Evolutionary conservation across 2,888 invertebrate genomes (phyloP).

Genomic region (Chelonus formosanus): DNA sequence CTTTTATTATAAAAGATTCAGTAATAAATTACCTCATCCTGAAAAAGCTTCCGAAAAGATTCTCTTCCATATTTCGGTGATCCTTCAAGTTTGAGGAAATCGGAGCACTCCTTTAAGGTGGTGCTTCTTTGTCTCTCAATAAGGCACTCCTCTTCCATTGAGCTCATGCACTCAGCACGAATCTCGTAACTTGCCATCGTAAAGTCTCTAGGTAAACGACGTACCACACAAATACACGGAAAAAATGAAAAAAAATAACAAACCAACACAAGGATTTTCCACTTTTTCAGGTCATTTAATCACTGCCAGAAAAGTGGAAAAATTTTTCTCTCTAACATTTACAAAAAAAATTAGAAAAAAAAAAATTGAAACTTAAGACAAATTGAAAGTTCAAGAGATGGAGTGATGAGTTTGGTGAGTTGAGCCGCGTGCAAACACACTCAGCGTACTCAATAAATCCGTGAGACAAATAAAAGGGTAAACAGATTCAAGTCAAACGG

Average conservation of each 20-base stretch:
- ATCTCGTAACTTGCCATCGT: constrained; percentile 43
- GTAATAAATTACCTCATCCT: constrained; percentile 72
- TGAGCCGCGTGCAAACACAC: constrained; percentile 30
- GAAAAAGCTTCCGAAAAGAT: constrained; percentile 72
- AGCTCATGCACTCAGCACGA: constrained; percentile 66
- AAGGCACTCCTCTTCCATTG: constrained; percentile 77
- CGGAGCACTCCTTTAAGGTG: constrained; percentile 73
- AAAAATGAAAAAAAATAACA: constrained; percentile 1
- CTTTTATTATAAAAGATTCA: too few species aligned
- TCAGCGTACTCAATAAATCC: constrained; percentile 22
- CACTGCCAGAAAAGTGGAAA: constrained; percentile 2
- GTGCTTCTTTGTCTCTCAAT: constrained; percentile 71
- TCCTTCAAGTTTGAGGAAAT: constrained; percentile 72
- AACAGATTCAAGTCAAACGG: constrained; percentile 5
- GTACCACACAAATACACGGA: constrained; percentile 1
- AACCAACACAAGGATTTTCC: neutral
- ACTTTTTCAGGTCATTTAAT: constrained; percentile 17
- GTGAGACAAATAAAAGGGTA: constrained; percentile 17
- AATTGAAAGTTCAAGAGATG: constrained; percentile 15
- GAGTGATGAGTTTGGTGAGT: constrained; percentile 20
- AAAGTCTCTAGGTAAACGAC: constrained; percentile 14
- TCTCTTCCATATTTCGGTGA: constrained; percentile 71
- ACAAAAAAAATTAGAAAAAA: constrained; percentile 1
- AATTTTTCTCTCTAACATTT: neutral
- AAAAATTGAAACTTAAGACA: constrained; percentile 1